Percentiles rank a stretch among this genome's conserved stretches.
phyloP scores from a whole-genome alignment of 1,140 invertebrate genomes.

The Mizuhopecten yessoensis region DNA sequence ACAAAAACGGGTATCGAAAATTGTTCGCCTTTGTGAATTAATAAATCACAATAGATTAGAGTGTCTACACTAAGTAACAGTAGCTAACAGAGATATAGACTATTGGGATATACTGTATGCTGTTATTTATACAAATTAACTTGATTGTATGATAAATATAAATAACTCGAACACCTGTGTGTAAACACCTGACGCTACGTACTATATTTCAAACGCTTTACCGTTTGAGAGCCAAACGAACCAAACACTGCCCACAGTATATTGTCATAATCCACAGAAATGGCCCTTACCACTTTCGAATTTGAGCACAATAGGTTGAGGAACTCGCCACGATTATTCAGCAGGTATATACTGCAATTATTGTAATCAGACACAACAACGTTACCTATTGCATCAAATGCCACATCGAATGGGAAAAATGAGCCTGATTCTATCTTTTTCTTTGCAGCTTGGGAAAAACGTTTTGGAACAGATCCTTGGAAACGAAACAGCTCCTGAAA shows the following conservation, averaged over 20 bases:
- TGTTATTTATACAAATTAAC: no score
- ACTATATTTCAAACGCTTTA: neutral
- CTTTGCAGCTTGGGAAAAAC: neutral
- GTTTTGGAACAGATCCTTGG: neutral
- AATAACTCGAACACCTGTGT: no score
- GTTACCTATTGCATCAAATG: neutral
- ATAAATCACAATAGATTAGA: no score
- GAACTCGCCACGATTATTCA: neutral
- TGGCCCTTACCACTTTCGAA: neutral
- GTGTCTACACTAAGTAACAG: no score
- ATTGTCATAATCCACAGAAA: neutral
- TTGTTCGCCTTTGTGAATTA: no score
- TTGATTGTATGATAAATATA: no score
- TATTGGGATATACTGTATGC: no score
- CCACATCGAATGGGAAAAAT: conserved; percentile 14
- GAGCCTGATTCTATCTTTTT: neutral
- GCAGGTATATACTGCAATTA: conserved; percentile 14
- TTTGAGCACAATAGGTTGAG: neutral
- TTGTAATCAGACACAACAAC: neutral
- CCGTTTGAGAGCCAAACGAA: neutral
- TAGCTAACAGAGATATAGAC: no score
- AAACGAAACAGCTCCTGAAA: neutral
- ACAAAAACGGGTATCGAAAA: no score
- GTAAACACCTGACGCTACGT: neutral
- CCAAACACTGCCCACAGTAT: neutral